These are phyloP conservation scores for Cisticola juncidis DNA, from an alignment of 2,113 vertebrate species.

Conservation along the genomic window DNA sequence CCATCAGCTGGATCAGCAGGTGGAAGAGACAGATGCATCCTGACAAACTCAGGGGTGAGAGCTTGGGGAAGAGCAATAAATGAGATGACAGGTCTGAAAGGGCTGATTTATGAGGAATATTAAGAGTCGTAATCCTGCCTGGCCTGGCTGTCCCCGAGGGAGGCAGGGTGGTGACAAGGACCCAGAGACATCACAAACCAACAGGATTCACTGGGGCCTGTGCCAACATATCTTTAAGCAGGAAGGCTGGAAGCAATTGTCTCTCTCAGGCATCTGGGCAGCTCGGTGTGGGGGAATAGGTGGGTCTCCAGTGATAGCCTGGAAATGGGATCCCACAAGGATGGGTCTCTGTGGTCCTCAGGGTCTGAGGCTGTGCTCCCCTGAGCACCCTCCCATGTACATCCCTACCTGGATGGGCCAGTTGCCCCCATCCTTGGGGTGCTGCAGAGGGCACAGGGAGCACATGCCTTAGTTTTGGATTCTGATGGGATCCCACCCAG, in stretches of 20 bases:
- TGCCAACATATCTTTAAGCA: neutral
- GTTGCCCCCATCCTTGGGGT: neutral
- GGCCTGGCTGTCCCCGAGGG: neutral
- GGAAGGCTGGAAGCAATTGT: neutral
- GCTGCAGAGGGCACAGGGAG: neutral
- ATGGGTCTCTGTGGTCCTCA: neutral
- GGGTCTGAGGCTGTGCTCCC: neutral
- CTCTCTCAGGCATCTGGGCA: neutral
- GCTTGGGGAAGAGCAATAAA: slow-evolving; percentile 29
- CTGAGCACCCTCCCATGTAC: neutral
- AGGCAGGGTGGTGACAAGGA: slow-evolving; percentile 6
- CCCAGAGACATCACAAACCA: neutral
- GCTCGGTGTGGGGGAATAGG: accelerated
- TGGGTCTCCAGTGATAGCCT: neutral
- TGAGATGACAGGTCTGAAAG: slow-evolving; percentile 29
- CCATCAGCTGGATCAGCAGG: slow-evolving; percentile 33
- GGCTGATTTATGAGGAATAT: slow-evolving; percentile 49
- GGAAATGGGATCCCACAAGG: neutral
- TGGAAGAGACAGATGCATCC: neutral
- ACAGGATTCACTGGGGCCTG: neutral
- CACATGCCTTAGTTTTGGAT: accelerated
- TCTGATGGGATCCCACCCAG: neutral
- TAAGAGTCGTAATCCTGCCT: slow-evolving; percentile 30
- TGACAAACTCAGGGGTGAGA: neutral
- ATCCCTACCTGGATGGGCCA: neutral